These are phyloP conservation scores for Rhinichthys klamathensis DNA, from an alignment of 2,113 vertebrate species.

Conservation along the genomic window DNA sequence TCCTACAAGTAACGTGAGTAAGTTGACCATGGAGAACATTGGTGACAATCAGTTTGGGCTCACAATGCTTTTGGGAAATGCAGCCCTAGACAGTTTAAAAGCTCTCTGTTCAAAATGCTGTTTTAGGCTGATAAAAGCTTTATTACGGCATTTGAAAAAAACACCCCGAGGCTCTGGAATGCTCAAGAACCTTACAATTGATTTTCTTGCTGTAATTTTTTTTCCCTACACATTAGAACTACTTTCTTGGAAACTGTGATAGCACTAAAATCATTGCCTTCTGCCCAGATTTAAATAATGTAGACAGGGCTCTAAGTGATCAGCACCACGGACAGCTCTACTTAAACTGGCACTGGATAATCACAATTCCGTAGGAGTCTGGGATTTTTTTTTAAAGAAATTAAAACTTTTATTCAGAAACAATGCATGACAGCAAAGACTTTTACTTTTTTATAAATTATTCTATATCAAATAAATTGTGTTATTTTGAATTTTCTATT, in stretches of 20 bases:
- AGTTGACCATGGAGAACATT: too few relatives aligned
- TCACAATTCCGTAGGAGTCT: neutral
- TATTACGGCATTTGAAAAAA: neutral
- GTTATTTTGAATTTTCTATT: too few relatives aligned
- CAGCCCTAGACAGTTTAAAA: neutral
- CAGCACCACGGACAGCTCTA: slow-evolving; percentile 23
- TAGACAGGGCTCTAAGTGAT: neutral
- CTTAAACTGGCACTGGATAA: neutral
- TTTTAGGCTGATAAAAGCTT: neutral
- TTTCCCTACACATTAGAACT: neutral
- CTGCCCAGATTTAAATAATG: neutral
- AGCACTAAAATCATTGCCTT: neutral
- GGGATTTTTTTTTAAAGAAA: too few relatives aligned
- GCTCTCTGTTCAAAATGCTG: neutral
- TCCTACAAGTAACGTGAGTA: too few relatives aligned
- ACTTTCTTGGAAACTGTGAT: neutral
- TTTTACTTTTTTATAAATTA: too few relatives aligned
- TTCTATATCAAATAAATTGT: too few relatives aligned
- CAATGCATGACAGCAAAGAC: too few relatives aligned
- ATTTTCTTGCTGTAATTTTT: neutral
- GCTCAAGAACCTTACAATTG: neutral
- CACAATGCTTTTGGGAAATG: too few relatives aligned
- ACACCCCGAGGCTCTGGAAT: neutral
- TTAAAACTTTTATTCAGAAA: too few relatives aligned
- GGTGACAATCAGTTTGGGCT: too few relatives aligned